Conservation (phyloP, 2,888 invertebrate species). For the Dryocosmus kuriphilus region DNA sequence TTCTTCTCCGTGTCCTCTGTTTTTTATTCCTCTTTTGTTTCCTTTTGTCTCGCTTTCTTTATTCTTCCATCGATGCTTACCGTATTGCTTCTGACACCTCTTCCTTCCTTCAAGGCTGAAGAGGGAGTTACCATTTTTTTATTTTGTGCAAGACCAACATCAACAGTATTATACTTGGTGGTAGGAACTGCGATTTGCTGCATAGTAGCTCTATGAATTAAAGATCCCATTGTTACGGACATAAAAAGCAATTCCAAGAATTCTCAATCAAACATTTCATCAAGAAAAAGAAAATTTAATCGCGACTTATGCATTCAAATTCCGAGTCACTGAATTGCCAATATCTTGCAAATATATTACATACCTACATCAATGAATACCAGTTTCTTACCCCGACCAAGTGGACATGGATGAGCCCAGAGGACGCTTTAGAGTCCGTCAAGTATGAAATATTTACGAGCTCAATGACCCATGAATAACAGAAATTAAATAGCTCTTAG, state of each 20-base stretch:
- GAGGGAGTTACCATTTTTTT: slow-evolving; percentile 42
- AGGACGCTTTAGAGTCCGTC: slow-evolving; percentile 39
- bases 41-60: slow-evolving; percentile 45
- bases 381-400: not conserved
- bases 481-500: slow-evolving; percentile 55
- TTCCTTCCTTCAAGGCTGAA: slow-evolving; percentile 38
- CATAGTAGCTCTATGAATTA: too few species aligned
- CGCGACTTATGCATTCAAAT: not conserved
- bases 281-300: not conserved
- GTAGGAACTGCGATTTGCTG: too few species aligned
- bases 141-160: slow-evolving; percentile 16
- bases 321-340: not conserved
- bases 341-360: not conserved
- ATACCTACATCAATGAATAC: not conserved
- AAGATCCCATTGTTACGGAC: not conserved
- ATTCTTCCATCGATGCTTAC: slow-evolving; percentile 41
- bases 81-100: slow-evolving; percentile 40
- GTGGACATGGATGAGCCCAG: not conserved
- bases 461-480: slow-evolving; percentile 58
- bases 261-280: not conserved
- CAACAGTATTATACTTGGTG: not conserved
- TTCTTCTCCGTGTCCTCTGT: slow-evolving; percentile 56
- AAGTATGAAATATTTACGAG: slow-evolving; percentile 50
- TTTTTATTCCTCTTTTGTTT: slow-evolving; percentile 54
- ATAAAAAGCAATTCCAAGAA: not conserved